Evolutionary conservation across 1,140 invertebrate genomes (phyloP).

Genomic region (Eciton burchellii): DNA sequence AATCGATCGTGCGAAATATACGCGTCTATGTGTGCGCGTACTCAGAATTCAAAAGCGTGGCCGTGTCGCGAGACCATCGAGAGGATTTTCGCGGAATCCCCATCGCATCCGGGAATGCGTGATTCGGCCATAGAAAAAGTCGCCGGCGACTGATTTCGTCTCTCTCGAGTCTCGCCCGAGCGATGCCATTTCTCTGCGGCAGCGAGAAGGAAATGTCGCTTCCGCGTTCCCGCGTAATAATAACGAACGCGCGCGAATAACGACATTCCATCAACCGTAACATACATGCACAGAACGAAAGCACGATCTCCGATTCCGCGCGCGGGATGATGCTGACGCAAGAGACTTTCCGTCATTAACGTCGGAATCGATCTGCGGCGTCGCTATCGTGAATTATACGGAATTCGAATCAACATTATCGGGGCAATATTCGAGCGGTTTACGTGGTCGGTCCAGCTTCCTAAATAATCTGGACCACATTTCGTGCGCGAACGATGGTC

Average conservation of each 20-base stretch:
- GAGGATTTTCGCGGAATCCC: background rate
- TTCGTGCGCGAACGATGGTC: background rate
- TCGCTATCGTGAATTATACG: background rate
- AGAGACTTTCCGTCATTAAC: no score
- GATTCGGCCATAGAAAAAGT: conserved; percentile 28
- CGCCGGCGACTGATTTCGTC: background rate
- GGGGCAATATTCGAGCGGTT: background rate
- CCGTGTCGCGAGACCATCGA: no score
- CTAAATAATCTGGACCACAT: background rate
- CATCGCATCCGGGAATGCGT: conserved; percentile 1
- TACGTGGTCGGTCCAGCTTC: background rate
- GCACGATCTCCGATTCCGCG: background rate
- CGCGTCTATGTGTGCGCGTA: no score
- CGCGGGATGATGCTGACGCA: background rate
- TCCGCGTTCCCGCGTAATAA: background rate
- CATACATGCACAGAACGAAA: background rate
- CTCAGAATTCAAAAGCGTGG: no score
- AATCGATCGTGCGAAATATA: no score
- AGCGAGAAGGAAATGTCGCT: background rate
- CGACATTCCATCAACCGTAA: background rate
- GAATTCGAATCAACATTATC: conserved; percentile 12
- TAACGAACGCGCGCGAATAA: background rate
- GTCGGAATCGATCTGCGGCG: no score
- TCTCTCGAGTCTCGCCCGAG: conserved; percentile 7
- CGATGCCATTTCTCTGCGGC: conserved; percentile 20